Base-by-base conservation (phyloP, 2,888 invertebrate genomes). In the Hypena proboscidalis region DNA sequence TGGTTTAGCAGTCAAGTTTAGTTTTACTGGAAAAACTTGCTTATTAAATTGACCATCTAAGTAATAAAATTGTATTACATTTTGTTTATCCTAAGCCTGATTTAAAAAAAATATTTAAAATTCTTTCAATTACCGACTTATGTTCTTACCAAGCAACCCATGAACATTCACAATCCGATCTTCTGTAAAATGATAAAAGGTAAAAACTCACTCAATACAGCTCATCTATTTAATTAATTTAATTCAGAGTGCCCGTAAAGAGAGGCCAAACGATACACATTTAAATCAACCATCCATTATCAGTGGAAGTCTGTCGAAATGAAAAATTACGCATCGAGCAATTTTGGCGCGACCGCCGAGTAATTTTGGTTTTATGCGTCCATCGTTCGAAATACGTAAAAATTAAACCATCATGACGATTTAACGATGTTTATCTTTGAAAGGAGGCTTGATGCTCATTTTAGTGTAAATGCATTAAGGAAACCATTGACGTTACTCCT, bases 281-380 rank as follows among this genome's bases (percentile, higher is more conserved):
- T 62, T 57, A 58, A 68, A 67, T 65, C 52, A 56, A 48, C 44
- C 41, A 51, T 58, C 51, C 51, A 57, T 47, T 41, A 49, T 39
- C 43, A 32, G 43, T 40, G 26, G 41, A 34, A 35, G 47, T 26
- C 40, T 34, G 38, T 5, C 23, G 30, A 37, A 47, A 38, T 59
- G 45, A 58, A 53, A 52, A 37, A 58, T 56, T 37, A 51, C 32
- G 34, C 13, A 4, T 27, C 34, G 10, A 39, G 34, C 27, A 26
- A 42, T 44, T 49, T 38, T 22, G 22, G 11, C 2, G 7, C 20
- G 19, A 9, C 31, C n/a, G 13, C 4, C 5, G 11, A n/a, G 11
- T 11, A 10, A 20, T 32, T 32, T 32, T 21, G 20, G 21, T 20
- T 32, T 32, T 32, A 32, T 21, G 15, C 5, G 21, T 3, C 32